phyloP scores from a whole-genome alignment of 2,113 vertebrate species.

The Micronisus gabar region DNA sequence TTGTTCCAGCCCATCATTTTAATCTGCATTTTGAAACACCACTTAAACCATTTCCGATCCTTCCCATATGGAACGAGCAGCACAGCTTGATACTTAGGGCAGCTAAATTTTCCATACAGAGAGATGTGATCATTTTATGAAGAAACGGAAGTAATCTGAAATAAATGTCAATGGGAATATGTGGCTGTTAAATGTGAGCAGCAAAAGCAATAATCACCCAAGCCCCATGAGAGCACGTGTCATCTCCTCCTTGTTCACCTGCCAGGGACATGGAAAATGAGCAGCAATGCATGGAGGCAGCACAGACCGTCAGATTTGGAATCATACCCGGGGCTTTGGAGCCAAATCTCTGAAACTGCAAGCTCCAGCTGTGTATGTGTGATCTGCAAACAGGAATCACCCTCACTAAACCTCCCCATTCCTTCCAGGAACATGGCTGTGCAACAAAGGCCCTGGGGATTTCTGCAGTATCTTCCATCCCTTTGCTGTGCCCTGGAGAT shows the following conservation, averaged over 20 bases:
- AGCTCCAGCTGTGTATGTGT: neutral
- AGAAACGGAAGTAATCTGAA: neutral
- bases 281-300: neutral
- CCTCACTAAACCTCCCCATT: neutral
- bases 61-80: constrained; percentile 1
- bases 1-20: constrained; percentile 4
- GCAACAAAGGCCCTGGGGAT: neutral
- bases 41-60: neutral
- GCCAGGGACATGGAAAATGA: neutral
- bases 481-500: neutral
- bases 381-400: neutral
- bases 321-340: neutral
- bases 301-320: neutral
- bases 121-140: neutral
- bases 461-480: neutral
- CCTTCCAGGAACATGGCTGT: neutral
- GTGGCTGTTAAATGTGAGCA: neutral
- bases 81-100: neutral
- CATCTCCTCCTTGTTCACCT: neutral
- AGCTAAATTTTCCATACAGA: neutral
- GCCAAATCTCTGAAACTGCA: neutral
- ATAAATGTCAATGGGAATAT: neutral
- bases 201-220: neutral
- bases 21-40: neutral
- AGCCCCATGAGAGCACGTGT: fast-evolving